Evolutionary conservation across 2,113 vertebrate species (phyloP).

Genomic region (Prunella fulvescens): DNA sequence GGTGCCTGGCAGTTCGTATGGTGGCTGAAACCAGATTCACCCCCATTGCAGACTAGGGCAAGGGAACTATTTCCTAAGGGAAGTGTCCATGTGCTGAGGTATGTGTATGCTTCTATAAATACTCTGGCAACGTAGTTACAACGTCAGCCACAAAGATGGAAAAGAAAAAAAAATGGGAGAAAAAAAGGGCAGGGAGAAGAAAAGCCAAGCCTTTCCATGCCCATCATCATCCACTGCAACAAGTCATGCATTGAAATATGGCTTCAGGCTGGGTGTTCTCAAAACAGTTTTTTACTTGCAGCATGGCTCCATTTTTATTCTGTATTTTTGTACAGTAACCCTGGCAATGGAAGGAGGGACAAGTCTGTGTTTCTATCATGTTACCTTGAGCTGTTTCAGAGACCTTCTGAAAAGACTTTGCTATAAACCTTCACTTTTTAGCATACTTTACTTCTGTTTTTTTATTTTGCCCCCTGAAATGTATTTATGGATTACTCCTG

Average conservation of each 20-base stretch:
- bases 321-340: background rate
- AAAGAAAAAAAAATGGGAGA: no score
- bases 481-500: background rate
- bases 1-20: accelerated
- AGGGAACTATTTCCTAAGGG: background rate
- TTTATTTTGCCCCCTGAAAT: background rate
- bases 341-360: background rate
- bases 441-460: background rate
- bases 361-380: background rate
- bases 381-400: background rate
- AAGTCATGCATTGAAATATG: background rate
- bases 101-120: background rate
- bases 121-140: background rate
- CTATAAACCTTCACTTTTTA: background rate
- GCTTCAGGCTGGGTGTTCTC: background rate
- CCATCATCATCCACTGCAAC: background rate
- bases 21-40: background rate
- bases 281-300: background rate
- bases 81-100: accelerated
- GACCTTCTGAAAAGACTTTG: background rate
- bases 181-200: accelerated
- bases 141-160: background rate
- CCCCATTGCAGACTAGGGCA: accelerated
- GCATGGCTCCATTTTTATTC: background rate
- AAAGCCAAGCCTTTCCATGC: background rate